These are phyloP conservation scores for Cryptotis parvus DNA, from an alignment of 2,113 vertebrate genomes.

Conservation along the genomic window DNA sequence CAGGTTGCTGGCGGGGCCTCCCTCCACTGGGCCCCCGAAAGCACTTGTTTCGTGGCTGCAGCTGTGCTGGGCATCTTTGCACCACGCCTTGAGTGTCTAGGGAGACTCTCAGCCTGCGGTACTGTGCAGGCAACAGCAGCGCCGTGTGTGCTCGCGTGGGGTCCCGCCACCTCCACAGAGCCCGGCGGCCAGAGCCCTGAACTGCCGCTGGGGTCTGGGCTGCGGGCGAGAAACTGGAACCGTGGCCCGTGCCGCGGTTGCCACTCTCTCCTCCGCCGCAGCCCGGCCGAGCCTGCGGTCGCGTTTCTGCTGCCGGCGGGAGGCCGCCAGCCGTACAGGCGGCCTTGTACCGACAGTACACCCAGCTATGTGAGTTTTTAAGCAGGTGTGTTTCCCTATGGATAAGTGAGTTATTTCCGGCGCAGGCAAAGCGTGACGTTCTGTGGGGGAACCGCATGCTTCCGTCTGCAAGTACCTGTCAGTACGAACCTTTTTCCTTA, in stretches of 20 bases:
- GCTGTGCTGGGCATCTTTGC: too few species aligned
- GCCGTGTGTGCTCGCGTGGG: too few species aligned
- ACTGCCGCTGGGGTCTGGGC: constrained; percentile 70
- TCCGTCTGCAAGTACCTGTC: constrained; percentile 90
- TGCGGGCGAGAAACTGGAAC: constrained; percentile 94
- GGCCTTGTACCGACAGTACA: constrained; percentile 95
- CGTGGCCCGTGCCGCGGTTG: too few species aligned
- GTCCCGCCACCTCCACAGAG: too few species aligned
- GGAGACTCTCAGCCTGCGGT: too few species aligned
- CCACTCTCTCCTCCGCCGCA: too few species aligned
- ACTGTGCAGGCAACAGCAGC: too few species aligned
- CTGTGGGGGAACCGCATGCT: constrained; percentile 91
- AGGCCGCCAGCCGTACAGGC: constrained; percentile 95
- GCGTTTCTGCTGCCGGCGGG: not conserved
- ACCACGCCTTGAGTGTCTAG: too few species aligned
- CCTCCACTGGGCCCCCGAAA: not conserved
- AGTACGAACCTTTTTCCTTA: constrained; percentile 85
- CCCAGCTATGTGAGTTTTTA: constrained; percentile 84
- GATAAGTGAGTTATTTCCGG: constrained; percentile 93
- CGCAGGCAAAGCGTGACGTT: constrained; percentile 92
- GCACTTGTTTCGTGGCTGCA: too few species aligned
- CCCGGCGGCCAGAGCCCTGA: constrained; percentile 86
- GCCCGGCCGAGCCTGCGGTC: too few species aligned
- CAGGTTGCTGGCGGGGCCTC: too few species aligned
- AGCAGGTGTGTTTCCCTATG: constrained; percentile 85